Evolutionary conservation across 2,797 vertebrate genomes (phyloP), one percentile per base, ranked within the genome.

Genomic region (Margarornis squamiger): DNA sequence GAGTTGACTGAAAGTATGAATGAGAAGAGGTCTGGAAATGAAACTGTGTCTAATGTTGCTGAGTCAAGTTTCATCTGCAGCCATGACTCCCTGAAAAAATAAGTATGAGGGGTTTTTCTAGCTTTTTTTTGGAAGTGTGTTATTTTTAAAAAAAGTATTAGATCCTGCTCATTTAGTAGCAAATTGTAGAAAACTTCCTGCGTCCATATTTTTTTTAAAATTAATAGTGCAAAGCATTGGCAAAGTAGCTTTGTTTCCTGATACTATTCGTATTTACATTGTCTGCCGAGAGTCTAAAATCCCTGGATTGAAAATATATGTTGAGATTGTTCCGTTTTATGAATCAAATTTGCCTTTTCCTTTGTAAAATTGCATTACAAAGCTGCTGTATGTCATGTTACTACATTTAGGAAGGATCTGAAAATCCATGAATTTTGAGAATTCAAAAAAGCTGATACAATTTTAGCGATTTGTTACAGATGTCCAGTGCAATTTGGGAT

Each of bases 381-480:
- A 87, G 36, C 21, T 48, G 10, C 16, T 86, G 4, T 45, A 11
- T 45, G 21, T 59, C 1, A 3, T 57, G 65, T 66, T 61, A 59
- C 11, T 66, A 34, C 11, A 23, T 63, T 76, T 59, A 70, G 55
- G 38, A 38, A 81, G 4, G 19, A 30, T 67, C 72, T 18, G 0
- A 38, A 72, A 48, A 21, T 2, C 2, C 11, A 6, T 0, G 0
- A 12, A 11, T 51, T 63, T 72, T 34, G 20, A 81, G 24, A 58
- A 62, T 52, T 88, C 2, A 16, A 41, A 63, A 66, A 67, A 61
- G 24, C 16, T 52, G 15, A 32, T 71, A 74, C 8, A 65, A 2
- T 81, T 81, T 85, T 65, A 68, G 7, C 11, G 13, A 32, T 82
- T 88, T 34, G 7, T 74, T 80, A 46, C 13, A 34, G 45, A 38